Percentiles rank a stretch among this genome's conserved stretches.
These are phyloP conservation scores for Stigmatopora argus DNA, from an alignment of 2,113 vertebrate genomes.

Conservation along the genomic window DNA sequence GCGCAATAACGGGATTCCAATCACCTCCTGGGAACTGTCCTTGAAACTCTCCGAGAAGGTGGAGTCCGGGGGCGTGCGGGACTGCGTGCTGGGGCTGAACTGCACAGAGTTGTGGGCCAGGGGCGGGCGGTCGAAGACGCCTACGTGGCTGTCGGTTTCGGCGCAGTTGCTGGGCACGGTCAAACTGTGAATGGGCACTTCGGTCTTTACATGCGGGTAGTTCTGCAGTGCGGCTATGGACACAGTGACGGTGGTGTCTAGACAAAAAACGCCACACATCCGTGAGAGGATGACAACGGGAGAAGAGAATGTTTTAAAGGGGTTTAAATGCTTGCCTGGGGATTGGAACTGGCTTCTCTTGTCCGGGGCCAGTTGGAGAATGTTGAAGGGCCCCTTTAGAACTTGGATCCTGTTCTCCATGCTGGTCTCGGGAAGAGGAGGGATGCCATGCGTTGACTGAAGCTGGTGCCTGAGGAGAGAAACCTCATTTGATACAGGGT, in stretches of 20 bases:
- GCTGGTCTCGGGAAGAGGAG: conserved; percentile 69
- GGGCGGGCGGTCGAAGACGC: conserved; percentile 78
- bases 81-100: conserved; percentile 81
- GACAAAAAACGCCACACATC: background rate
- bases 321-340: conserved; percentile 59
- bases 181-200: conserved; percentile 81
- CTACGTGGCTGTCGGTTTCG: conserved; percentile 70
- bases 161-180: conserved; percentile 79
- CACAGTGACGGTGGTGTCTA: conserved; percentile 88
- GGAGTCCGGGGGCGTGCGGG: conserved; percentile 86
- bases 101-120: conserved; percentile 74
- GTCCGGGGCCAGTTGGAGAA: conserved; percentile 83
- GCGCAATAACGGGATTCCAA: conserved; percentile 27
- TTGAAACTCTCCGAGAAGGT: conserved; percentile 94
- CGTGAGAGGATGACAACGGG: background rate
- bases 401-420: conserved; percentile 88
- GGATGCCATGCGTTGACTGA: conserved; percentile 42
- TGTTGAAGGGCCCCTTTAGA: conserved; percentile 89
- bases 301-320: background rate
- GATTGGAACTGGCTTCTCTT: conserved; percentile 82
- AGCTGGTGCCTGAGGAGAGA: conserved; percentile 73
- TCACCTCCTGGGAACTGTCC: conserved; percentile 88
- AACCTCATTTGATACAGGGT: background rate
- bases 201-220: conserved; percentile 85
- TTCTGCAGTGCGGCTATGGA: conserved; percentile 84